Conservation (phyloP, 2,888 invertebrate genomes). For the Leptothorax acervorum region DNA sequence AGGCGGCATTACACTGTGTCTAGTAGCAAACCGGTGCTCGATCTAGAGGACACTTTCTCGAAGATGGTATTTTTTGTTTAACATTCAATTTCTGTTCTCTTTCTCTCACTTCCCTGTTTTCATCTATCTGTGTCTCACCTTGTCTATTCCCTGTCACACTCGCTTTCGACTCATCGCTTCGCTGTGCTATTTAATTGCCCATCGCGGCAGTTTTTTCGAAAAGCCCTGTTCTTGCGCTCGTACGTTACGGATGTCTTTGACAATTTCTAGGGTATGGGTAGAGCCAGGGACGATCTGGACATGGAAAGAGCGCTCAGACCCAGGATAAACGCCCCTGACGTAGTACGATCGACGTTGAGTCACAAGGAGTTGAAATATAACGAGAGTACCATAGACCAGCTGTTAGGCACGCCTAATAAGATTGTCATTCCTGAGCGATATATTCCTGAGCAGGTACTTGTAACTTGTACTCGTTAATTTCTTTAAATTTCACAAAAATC, state of each 20-base stretch:
- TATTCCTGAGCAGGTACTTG: constrained; percentile 92
- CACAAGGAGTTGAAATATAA: constrained; percentile 90
- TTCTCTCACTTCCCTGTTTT: constrained; percentile 13
- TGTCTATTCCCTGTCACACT: constrained; percentile 13
- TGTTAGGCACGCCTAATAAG: constrained; percentile 95
- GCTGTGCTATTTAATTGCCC: neutral
- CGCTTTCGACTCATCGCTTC: neutral
- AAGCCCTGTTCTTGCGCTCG: neutral
- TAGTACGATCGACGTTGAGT: constrained; percentile 93
- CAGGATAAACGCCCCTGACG: constrained; percentile 93
- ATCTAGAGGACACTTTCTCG: constrained; percentile 82
- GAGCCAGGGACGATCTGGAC: constrained; percentile 94
- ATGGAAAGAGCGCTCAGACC: constrained; percentile 94
- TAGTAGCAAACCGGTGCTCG: constrained; percentile 82
- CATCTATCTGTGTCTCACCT: constrained; percentile 21
- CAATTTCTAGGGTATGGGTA: constrained; percentile 83
- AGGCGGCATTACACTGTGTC: constrained; percentile 94
- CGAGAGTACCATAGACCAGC: constrained; percentile 94
- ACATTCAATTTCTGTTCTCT: constrained; percentile 49
- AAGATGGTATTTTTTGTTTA: constrained; percentile 81
- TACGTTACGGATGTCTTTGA: neutral
- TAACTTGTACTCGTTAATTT: neutral
- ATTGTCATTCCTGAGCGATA: constrained; percentile 97
- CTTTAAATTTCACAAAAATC: neutral
- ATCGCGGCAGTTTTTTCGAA: constrained; percentile 12